Evolutionary conservation across 2,797 vertebrate genomes (phyloP).

Genomic region (Phrynocephalus guinanensis): DNA sequence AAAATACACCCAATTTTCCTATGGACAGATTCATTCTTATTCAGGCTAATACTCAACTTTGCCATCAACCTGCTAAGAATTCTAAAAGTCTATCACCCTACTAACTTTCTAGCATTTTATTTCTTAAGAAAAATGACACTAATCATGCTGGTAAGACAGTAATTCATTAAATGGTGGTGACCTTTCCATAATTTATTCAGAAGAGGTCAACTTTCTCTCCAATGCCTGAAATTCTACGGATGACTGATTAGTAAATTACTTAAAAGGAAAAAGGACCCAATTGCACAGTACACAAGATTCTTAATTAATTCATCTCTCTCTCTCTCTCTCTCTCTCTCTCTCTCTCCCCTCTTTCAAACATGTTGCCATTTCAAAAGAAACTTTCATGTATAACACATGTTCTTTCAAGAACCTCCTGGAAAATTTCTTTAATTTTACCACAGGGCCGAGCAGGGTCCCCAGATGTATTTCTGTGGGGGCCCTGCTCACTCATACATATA

Average conservation of each 20-base stretch:
- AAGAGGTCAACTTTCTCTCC: slow-evolving; percentile 19
- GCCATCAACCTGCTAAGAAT: slow-evolving; percentile 52
- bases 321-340: background rate
- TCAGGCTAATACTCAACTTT: slow-evolving; percentile 39
- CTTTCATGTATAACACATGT: background rate
- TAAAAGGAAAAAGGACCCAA: background rate
- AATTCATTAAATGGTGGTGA: slow-evolving; percentile 43
- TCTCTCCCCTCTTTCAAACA: background rate
- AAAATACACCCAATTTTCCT: slow-evolving; percentile 26
- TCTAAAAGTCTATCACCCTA: slow-evolving; percentile 6
- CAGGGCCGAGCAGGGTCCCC: no score
- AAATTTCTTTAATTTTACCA: background rate
- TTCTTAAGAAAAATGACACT: slow-evolving; percentile 46
- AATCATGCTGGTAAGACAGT: slow-evolving; percentile 39
- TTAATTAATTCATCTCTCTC: slow-evolving; percentile 1
- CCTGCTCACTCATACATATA: no score
- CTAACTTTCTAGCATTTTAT: slow-evolving; percentile 42
- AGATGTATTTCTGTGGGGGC: no score
- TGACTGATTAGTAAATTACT: slow-evolving; percentile 25
- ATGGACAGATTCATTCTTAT: slow-evolving; percentile 30
- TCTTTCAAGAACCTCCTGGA: background rate
- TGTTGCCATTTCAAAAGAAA: background rate
- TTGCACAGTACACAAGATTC: slow-evolving; percentile 18
- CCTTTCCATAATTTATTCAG: slow-evolving; percentile 30
- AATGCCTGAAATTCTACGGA: background rate